Base-by-base conservation (phyloP, 1,140 invertebrate species). In the Dendrolimus punctatus region DNA sequence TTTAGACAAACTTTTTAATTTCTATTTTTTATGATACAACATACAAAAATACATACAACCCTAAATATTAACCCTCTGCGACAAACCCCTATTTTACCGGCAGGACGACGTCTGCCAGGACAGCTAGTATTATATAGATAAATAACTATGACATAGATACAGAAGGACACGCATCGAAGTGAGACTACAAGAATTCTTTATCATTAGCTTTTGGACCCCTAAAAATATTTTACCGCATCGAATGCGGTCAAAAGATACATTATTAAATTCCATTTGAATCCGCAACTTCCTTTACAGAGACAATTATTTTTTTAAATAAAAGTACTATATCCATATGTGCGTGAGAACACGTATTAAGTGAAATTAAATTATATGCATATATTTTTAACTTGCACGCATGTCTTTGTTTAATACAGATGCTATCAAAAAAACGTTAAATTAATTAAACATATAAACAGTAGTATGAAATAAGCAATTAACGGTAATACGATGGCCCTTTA, bases 271-370 rank as follows among this genome's bases (percentile, higher is more conserved):
- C 55, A 44, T 64, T 69, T 54, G 61, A 76, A 71, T 72, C 71
- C 67, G 64, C 71, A 67, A 76, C 70, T 80, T 75, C 77, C 77
- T 77, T 64, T 53, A 63, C 61, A 53, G 57, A 68, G 63, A 68
- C 60, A 64, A 76, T 79, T 74, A 73, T 73, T 69, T 62, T 55
- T 58, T 64, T 67, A 74, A 77, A 74, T 74, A 59, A 61, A 56
- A 55, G 40, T 54, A 23, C 41, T 55, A 57, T 60, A 23, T 23
- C 23, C 47, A 58, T 64, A 59, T 63, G 64, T 72, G 71, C 70
- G 70, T 76, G 67, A 75, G 66, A 64, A 64, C 67, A 60, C 67
- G 38, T 62, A 73, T 55, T 8, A 55, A 57, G 51, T 57, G 46
- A 42, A 36, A 51, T 9, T 39, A 38, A 38, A n/a, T 40, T 49